Conservation (phyloP, 2,888 invertebrate species). For the Ellobium chinense region DNA sequence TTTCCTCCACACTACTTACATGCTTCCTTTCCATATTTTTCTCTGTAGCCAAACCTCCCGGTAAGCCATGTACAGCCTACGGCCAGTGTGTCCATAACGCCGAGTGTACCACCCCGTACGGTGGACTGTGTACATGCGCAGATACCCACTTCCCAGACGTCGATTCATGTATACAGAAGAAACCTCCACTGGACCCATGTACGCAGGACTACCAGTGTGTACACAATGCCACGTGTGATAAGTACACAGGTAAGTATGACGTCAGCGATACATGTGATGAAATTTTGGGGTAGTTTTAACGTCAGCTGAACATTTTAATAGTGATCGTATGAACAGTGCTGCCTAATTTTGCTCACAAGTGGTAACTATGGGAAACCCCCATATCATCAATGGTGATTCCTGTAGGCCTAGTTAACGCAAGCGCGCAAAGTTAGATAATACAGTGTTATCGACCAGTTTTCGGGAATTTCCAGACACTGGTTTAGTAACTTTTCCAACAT, state of each 20-base stretch:
- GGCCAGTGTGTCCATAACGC: slow-evolving; percentile 40
- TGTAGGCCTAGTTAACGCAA: no score
- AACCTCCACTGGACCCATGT: slow-evolving; percentile 22
- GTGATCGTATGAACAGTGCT: no score
- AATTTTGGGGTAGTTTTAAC: no score
- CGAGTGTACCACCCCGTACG: slow-evolving; percentile 32
- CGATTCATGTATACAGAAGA: slow-evolving; percentile 18
- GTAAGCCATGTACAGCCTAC: slow-evolving; percentile 20
- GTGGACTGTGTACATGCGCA: slow-evolving; percentile 42
- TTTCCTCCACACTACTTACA: neutral
- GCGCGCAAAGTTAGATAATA: no score
- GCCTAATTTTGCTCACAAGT: no score
- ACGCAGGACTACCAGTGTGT: slow-evolving; percentile 31
- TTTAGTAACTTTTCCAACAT: no score
- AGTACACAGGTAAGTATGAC: neutral
- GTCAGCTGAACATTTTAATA: no score
- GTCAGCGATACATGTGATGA: neutral
- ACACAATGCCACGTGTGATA: slow-evolving; percentile 27
- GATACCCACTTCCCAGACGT: slow-evolving; percentile 41
- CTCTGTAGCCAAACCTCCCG: slow-evolving; percentile 37
- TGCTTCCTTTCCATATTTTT: neutral
- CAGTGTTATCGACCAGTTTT: no score
- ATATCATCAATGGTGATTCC: no score
- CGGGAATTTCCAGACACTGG: no score
- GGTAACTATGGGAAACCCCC: no score